Conservation (phyloP, 2,888 invertebrate genomes). For the Drosophila austrosaltans region DNA sequence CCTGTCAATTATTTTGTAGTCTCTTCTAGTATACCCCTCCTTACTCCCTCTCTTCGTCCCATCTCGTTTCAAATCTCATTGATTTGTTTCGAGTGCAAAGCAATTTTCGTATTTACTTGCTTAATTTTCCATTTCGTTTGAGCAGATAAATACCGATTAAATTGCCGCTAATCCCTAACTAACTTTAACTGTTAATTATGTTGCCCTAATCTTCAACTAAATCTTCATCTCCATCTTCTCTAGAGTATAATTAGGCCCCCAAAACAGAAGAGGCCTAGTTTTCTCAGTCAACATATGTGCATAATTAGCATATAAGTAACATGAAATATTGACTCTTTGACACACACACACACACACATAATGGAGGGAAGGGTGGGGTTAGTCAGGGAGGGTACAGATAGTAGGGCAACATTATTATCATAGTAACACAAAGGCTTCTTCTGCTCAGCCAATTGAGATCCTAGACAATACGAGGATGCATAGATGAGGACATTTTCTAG, state of each 20-base stretch:
- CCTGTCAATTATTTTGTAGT: slow-evolving; percentile 70
- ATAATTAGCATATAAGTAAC: slow-evolving; percentile 75
- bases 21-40: slow-evolving; percentile 13
- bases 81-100: not conserved
- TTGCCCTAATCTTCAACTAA: slow-evolving; percentile 19
- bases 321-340: slow-evolving; percentile 67
- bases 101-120: slow-evolving; percentile 7
- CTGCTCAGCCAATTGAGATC: slow-evolving; percentile 28
- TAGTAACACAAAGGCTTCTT: not conserved
- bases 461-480: slow-evolving; percentile 54
- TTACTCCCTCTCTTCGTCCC: not conserved
- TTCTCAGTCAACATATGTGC: slow-evolving; percentile 67
- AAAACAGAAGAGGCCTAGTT: slow-evolving; percentile 58
- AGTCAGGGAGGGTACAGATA: slow-evolving; percentile 12
- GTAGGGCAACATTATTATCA: slow-evolving; percentile 9
- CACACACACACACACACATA: slow-evolving; percentile 31
- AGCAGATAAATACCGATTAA: slow-evolving; percentile 44
- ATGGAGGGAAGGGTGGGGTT: not conserved
- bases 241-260: slow-evolving; percentile 65
- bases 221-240: slow-evolving; percentile 32
- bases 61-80: not conserved
- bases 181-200: slow-evolving; percentile 10
- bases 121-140: not conserved
- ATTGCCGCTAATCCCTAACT: not conserved
- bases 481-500: slow-evolving; percentile 60